A percentile compares a stretch with the other conserved stretches of the same genome.
Evolutionary conservation across 2,888 invertebrate species (phyloP).

Genomic region (Rhyacophila evoluta): DNA sequence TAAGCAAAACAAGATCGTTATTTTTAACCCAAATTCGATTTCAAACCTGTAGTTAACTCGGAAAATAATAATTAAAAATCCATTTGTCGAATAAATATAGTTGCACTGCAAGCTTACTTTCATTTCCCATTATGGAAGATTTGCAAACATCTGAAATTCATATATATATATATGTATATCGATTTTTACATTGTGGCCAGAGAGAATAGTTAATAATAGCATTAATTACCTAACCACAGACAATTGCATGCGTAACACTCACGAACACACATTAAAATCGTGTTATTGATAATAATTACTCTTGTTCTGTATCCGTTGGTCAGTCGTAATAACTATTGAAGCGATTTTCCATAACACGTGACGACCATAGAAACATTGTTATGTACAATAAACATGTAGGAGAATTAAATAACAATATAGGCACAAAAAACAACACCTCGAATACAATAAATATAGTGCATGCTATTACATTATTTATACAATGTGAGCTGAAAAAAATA

Average conservation of each 20-base stretch:
- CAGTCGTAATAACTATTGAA: neutral
- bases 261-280: neutral
- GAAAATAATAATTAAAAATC: neutral
- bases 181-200: neutral
- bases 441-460: too few relatives aligned
- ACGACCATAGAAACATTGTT: too few relatives aligned
- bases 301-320: neutral
- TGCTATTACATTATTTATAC: too few relatives aligned
- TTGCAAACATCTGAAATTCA: neutral
- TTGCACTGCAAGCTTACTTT: neutral
- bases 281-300: conserved; percentile 5
- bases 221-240: conserved; percentile 11
- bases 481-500: too few relatives aligned
- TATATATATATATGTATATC: neutral
- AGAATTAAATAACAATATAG: too few relatives aligned
- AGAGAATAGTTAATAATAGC: neutral
- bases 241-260: neutral
- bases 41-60: too few relatives aligned
- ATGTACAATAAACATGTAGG: too few relatives aligned
- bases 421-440: too few relatives aligned
- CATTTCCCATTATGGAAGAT: neutral
- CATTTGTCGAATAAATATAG: neutral
- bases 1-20: neutral
- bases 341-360: neutral
- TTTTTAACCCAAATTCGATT: neutral